These are phyloP conservation scores for Chrysolina oricalcia DNA, from an alignment of 2,888 invertebrate genomes.

Conservation along the genomic window DNA sequence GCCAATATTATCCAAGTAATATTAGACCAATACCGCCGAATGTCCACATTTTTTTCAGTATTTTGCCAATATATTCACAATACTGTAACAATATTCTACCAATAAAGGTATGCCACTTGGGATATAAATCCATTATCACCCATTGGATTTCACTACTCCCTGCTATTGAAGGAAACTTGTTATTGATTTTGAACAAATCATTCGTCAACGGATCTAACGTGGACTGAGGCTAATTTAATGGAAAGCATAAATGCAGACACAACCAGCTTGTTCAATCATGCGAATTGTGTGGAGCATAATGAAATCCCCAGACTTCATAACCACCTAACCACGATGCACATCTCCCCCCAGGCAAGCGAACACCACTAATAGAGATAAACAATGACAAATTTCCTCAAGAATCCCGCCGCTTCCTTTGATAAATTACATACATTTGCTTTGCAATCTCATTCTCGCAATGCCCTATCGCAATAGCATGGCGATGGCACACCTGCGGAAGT, in stretches of 20 bases:
- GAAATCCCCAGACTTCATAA: conserved; percentile 3
- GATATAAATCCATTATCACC: no score
- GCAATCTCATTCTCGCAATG: conserved; percentile 30
- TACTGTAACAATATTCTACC: no score
- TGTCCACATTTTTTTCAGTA: no score
- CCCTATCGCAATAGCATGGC: conserved; percentile 28
- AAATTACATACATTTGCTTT: conserved; percentile 34
- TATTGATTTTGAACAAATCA: no score
- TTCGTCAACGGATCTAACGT: no score
- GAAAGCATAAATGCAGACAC: not conserved
- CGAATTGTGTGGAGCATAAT: not conserved
- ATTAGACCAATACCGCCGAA: no score
- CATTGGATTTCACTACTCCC: no score
- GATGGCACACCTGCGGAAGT: conserved; percentile 42
- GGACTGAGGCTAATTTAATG: no score
- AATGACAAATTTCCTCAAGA: conserved; percentile 30
- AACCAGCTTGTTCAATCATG: not conserved
- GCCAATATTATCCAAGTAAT: no score
- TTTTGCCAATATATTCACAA: no score
- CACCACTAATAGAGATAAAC: conserved; percentile 31
- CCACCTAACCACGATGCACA: conserved; percentile 1
- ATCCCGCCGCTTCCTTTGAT: conserved; percentile 27
- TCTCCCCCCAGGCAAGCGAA: not conserved
- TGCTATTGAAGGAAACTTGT: no score
- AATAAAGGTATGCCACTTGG: no score